A percentile compares a stretch with the other conserved stretches of the same genome.
phyloP scores from a whole-genome alignment of 2,888 invertebrate genomes.

The Lochmaea capreae region DNA sequence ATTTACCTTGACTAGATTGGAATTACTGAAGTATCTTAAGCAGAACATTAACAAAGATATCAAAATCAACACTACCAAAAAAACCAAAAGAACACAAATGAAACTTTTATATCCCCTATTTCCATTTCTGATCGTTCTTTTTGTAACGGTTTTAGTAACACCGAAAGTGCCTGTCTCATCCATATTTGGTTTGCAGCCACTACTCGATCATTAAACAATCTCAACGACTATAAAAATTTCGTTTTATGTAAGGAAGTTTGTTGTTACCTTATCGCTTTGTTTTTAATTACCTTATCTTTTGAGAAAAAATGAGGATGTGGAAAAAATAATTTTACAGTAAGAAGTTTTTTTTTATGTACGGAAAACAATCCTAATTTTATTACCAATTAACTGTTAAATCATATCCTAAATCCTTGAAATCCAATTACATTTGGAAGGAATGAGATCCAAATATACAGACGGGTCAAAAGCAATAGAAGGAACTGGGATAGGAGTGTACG shows the following conservation, averaged over 20 bases:
- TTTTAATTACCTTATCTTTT: constrained; percentile 4
- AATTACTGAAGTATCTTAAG: not conserved
- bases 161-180: not conserved
- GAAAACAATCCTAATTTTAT: not conserved
- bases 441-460: too few species aligned
- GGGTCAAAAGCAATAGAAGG: too few species aligned
- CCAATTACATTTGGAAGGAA: too few species aligned
- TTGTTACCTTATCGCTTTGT: not conserved
- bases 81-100: not conserved
- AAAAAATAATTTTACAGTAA: too few species aligned
- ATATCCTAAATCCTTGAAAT: too few species aligned
- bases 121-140: not conserved
- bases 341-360: too few species aligned
- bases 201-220: not conserved
- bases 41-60: not conserved
- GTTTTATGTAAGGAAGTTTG: not conserved
- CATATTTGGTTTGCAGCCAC: not conserved
- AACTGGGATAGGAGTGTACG: too few species aligned
- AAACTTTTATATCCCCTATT: not conserved
- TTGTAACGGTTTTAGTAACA: not conserved
- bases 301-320: not conserved
- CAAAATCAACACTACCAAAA: constrained; percentile 1
- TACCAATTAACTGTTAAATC: too few species aligned
- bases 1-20: not conserved
- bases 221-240: not conserved